A percentile compares a stretch with the other conserved stretches of the same genome.
Conservation (phyloP, 2,888 invertebrate genomes). For the Polietes domitor region DNA sequence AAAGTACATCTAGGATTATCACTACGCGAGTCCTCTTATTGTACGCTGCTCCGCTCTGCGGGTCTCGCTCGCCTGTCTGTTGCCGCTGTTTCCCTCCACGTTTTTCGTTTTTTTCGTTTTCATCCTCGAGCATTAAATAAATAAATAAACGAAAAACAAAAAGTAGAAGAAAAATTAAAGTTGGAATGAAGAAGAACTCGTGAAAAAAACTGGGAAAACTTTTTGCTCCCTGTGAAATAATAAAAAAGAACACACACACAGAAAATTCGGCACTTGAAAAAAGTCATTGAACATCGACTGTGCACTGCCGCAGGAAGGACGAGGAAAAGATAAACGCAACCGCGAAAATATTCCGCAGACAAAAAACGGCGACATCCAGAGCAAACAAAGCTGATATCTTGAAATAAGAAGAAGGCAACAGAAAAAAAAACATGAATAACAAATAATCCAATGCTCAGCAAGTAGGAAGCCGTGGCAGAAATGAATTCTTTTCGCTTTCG, state of each 20-base stretch:
- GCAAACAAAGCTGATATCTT: constrained; percentile 7
- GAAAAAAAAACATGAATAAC: background rate
- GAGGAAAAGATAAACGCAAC: background rate
- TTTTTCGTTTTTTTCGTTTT: constrained; percentile 14
- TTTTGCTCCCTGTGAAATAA: constrained; percentile 22
- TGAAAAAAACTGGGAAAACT: background rate
- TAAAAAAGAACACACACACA: constrained; percentile 2
- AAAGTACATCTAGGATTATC: constrained; percentile 35
- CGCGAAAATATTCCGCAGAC: constrained; percentile 23
- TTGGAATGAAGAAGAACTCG: background rate
- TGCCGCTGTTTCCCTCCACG: background rate
- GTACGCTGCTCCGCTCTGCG: background rate
- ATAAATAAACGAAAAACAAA: constrained; percentile 26
- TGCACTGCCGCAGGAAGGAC: background rate
- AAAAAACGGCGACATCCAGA: constrained; percentile 26
- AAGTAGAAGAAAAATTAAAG: constrained; percentile 12
- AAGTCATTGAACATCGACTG: constrained; percentile 15
- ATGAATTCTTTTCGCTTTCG: background rate
- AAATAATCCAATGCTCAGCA: background rate
- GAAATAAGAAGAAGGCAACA: background rate
- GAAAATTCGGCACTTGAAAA: constrained; percentile 15
- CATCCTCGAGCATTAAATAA: constrained; percentile 33
- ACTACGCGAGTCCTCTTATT: background rate
- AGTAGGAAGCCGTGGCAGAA: constrained; percentile 8
- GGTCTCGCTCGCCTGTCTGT: background rate